Evolutionary conservation across 1,140 invertebrate genomes (phyloP).

Genomic region (Chymomyza costata): DNA sequence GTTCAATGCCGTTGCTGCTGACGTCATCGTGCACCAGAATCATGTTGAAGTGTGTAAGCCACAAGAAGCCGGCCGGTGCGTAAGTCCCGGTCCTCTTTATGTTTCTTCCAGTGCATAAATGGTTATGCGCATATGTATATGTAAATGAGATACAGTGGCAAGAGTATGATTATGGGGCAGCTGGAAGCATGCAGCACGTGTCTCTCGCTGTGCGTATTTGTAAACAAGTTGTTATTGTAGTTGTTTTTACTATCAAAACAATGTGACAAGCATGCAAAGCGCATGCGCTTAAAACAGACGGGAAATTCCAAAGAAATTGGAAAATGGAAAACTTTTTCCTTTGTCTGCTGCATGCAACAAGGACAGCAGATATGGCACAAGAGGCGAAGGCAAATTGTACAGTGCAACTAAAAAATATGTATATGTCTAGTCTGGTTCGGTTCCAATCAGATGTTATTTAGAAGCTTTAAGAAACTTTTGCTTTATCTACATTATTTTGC

Average conservation of each 20-base stretch:
- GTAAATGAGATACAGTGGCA: no score
- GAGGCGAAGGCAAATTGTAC: constrained; percentile 26
- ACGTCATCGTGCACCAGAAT: constrained; percentile 33
- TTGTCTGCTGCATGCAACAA: constrained; percentile 18
- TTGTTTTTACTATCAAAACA: constrained; percentile 58
- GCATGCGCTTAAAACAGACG: constrained; percentile 41
- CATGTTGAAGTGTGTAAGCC: constrained; percentile 5
- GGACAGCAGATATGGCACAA: constrained; percentile 15
- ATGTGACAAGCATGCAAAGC: constrained; percentile 14
- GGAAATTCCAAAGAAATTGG: constrained; percentile 31
- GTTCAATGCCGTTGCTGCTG: constrained; percentile 54
- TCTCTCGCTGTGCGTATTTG: constrained; percentile 45
- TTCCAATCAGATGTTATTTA: no score
- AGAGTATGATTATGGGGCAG: no score
- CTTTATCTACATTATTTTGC: no score
- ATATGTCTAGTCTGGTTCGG: no score
- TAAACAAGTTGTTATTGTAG: constrained; percentile 39
- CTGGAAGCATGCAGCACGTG: constrained; percentile 12
- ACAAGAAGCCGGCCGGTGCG: constrained; percentile 44
- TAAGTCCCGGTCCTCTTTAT: neutral
- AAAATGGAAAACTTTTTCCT: constrained; percentile 27
- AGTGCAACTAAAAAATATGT: no score
- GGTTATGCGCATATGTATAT: no score
- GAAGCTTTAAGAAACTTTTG: no score
- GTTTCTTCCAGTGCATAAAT: constrained; percentile 23